Evolutionary conservation across 1,140 invertebrate genomes (phyloP), one percentile per base, ranked within the genome.

Genomic region (Bombyx mori): DNA sequence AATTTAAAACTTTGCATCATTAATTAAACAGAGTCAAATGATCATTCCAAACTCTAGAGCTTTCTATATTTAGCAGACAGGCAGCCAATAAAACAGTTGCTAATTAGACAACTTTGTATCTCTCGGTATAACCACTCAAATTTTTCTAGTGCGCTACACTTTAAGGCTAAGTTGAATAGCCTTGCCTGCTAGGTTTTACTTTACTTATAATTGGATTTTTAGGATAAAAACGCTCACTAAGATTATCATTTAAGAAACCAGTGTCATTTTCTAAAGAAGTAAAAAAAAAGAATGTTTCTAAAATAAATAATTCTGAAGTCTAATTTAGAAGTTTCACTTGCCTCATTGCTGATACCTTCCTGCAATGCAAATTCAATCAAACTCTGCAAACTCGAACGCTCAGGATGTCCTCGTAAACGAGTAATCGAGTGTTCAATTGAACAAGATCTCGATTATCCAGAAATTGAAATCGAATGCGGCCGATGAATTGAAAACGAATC

Each of bases 341-440:
- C 26, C 75, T 73, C 67, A 55, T 60, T 63, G 69, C 69, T 79
- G 73, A 80, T 80, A 77, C 77, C 69, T 60, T 56, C 68, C 56
- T 65, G 73, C 76, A 81, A 74, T 77, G 75, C 75, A 83, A 86
- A 86, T 71, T 70, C 78, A 86, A 86, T 86, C 77, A 83, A 81
- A 82, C 68, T 81, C 66, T 60, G 75, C 77, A 83, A 83, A 83
- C 78, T 81, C 77, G 74, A 80, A 82, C 75, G 79, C 65, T 77
- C 70, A 72, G 75, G 62, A 66, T 78, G 74, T 80, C 71, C 75
- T 69, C 75, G 77, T 83, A 83, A 83, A 81, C 82, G 79, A 81
- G 82, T 85, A 82, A 82, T 82, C 79, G 79, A 82, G 73, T 86
- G 76, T 84, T 86, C 80, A 82, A 83, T 86, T 83, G 82, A 83